Conservation (phyloP, 2,113 vertebrate species). For the Lucifuga dentata region DNA sequence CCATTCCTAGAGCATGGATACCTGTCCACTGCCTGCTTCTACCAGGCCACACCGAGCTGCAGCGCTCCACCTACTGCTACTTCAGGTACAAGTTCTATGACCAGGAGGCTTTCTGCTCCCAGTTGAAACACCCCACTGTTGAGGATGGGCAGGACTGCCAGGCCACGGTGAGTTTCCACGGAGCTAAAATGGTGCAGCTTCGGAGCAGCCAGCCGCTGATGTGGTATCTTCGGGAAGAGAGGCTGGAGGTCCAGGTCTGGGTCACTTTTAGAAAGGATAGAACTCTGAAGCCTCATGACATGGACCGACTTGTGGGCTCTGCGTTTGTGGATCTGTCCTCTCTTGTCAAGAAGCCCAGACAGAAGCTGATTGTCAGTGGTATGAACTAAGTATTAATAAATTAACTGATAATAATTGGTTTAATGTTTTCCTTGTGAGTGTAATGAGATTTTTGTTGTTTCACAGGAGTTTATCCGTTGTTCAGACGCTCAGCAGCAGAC, state of each 20-base stretch:
- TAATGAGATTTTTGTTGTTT: conserved; percentile 39
- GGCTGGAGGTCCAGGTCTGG: conserved; percentile 94
- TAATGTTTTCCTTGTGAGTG: background rate
- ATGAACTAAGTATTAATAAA: conserved; percentile 50
- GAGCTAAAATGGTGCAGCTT: conserved; percentile 80
- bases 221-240: conserved; percentile 95
- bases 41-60: conserved; percentile 81
- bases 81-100: conserved; percentile 91
- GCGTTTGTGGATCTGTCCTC: conserved; percentile 88
- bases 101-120: conserved; percentile 86
- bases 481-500: conserved; percentile 88
- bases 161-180: conserved; percentile 84
- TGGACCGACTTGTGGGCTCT: conserved; percentile 91
- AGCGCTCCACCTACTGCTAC: conserved; percentile 88
- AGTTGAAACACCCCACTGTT: conserved; percentile 82
- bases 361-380: conserved; percentile 88
- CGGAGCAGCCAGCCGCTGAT: conserved; percentile 82
- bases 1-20: conserved; percentile 88
- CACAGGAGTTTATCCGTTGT: conserved; percentile 92
- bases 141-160: conserved; percentile 62
- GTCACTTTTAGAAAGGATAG: conserved; percentile 86
- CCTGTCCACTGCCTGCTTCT: conserved; percentile 87
- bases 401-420: background rate
- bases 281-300: conserved; percentile 86
- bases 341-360: conserved; percentile 77